Evolutionary conservation across 92 coral and sea anemone genomes (phyloP).

Genomic region (Actinernus sp.): DNA sequence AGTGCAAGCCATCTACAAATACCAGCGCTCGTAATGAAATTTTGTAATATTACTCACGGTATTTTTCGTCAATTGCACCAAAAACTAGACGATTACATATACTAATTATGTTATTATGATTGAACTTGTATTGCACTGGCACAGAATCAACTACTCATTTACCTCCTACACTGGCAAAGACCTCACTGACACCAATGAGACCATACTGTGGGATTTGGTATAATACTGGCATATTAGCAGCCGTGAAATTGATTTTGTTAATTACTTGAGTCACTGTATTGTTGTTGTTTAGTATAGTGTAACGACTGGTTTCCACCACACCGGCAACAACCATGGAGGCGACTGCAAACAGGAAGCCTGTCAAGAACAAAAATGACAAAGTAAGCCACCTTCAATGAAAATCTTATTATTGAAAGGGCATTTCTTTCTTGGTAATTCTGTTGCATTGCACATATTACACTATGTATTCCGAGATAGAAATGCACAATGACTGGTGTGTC

Average conservation of each 20-base stretch:
- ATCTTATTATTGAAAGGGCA: neutral
- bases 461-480: no score
- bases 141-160: no score
- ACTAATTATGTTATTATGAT: no score
- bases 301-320: constrained; percentile 61
- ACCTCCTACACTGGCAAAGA: constrained; percentile 97
- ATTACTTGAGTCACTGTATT: constrained; percentile 24
- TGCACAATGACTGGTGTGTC: no score
- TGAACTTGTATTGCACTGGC: no score
- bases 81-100: no score
- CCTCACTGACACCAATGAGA: constrained; percentile 95
- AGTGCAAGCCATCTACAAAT: no score
- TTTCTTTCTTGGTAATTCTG: neutral
- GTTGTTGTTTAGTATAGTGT: neutral
- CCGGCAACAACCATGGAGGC: constrained; percentile 94
- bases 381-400: no score
- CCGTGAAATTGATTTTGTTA: constrained; percentile 3
- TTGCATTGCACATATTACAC: neutral
- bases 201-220: constrained; percentile 94
- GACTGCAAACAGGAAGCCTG: constrained; percentile 76
- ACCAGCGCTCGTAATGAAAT: no score
- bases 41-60: no score
- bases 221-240: constrained; percentile 61
- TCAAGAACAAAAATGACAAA: neutral
- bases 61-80: no score